Conservation (phyloP, 2,888 invertebrate genomes). For the Drosophila eohydei region DNA sequence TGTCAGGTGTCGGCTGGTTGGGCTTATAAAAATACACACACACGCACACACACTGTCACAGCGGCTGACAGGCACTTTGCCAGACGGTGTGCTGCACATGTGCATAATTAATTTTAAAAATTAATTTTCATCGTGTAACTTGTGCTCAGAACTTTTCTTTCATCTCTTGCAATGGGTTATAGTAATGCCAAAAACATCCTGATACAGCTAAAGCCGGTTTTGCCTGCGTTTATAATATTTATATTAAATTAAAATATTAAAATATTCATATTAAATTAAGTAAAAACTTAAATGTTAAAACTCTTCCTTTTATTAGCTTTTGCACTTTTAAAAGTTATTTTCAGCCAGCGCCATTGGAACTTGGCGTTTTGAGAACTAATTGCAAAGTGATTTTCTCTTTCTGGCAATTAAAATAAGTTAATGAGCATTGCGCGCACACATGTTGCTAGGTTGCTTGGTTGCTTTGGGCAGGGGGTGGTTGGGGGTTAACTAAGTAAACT, state of each 20-base stretch:
- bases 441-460: constrained; percentile 9
- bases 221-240: neutral
- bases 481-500: constrained; percentile 19
- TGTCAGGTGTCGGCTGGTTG: constrained; percentile 50
- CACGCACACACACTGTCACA: constrained; percentile 9
- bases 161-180: constrained; percentile 5
- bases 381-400: constrained; percentile 28
- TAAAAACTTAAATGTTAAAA: neutral
- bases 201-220: neutral
- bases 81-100: constrained; percentile 52
- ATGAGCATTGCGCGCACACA: constrained; percentile 54
- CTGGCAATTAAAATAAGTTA: constrained; percentile 58
- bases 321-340: neutral
- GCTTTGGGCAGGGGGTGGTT: neutral
- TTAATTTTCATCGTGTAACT: constrained; percentile 53
- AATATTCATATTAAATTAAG: neutral
- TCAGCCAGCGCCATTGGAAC: neutral
- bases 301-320: neutral
- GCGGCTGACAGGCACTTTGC: constrained; percentile 9
- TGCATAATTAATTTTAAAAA: constrained; percentile 77
- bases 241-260: too few species aligned
- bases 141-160: constrained; percentile 13
- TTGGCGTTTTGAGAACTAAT: constrained; percentile 18
- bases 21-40: constrained; percentile 41
- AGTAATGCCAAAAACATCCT: neutral